Evolutionary conservation across 2,797 vertebrate species (phyloP).

Genomic region (Tarsius wallacei): DNA sequence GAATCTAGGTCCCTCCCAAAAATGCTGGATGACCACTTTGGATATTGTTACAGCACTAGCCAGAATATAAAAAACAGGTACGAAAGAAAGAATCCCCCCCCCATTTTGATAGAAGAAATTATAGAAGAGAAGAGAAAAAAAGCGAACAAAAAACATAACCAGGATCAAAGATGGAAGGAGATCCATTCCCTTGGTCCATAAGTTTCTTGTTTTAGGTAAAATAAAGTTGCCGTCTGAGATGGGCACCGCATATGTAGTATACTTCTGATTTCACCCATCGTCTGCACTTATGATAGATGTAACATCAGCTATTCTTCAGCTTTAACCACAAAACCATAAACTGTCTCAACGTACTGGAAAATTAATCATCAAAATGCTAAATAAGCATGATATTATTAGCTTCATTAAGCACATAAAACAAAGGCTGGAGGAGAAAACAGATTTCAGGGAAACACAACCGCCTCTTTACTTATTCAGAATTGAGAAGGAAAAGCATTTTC

Average conservation of each 20-base stretch:
- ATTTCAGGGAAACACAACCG: constrained; percentile 37
- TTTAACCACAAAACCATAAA: constrained; percentile 51
- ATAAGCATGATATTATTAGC: constrained; percentile 79
- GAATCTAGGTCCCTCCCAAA: neutral
- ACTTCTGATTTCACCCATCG: accelerated
- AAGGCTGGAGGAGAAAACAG: constrained; percentile 60
- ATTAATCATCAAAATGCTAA: constrained; percentile 81
- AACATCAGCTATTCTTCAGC: constrained; percentile 59
- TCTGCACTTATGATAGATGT: neutral
- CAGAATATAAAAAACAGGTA: neutral
- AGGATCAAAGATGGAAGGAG: neutral
- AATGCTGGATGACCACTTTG: neutral
- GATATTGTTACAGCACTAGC: too few relatives aligned
- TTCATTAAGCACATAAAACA: constrained; percentile 77
- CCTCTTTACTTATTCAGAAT: neutral
- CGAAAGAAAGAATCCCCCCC: neutral
- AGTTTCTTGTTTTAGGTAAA: neutral
- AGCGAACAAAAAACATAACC: neutral
- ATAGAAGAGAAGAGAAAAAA: neutral
- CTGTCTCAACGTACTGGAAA: constrained; percentile 56
- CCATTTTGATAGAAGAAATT: neutral
- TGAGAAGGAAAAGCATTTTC: constrained; percentile 34
- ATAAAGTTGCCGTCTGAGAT: neutral
- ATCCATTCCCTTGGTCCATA: accelerated
- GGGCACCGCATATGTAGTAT: accelerated